Evolutionary conservation across 2,888 invertebrate genomes (phyloP), one percentile per base, ranked within the genome.

Genomic region (Drosophila ezoana): DNA sequence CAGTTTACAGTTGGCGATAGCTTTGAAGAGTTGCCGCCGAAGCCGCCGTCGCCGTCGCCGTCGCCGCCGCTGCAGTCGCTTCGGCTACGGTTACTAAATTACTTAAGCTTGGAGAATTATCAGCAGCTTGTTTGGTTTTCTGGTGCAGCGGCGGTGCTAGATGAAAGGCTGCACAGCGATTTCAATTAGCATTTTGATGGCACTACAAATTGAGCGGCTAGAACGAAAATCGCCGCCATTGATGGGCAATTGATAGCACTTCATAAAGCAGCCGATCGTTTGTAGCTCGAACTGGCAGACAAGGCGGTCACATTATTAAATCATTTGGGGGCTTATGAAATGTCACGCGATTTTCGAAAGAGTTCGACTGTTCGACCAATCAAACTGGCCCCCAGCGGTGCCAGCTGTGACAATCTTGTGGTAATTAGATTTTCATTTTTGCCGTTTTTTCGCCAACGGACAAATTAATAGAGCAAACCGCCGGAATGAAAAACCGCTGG

Each of bases 161-260:
- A 87, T 89, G 74, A 87, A 89, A 89, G 79, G 56, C 70, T 43
- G 32, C 28, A 28, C 53, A 67, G 51, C 65, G 56, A 84, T 85
- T 80, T 81, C 88, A 90, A 87, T 87, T 90, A 87, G 81, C 90
- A 87, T 87, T 85, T 87, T 89, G 88, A 90, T 87, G 88, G 72
- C 75, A 76, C 60, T 72, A 87, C 88, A 85, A 81, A 83, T 28
- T 82, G 75, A 82, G 80, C 72, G 69, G 69, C 68, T 73, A 86
- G 87, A 84, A 87, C 70, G 43, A 58, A 79, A 75, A 76, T 70
- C 64, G 62, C 62, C 66, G 79, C 65, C 72, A 68, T 70, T 87
- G 83, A 83, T 83, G 82, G 86, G 51, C 86, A 67, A 83, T 83
- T 82, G 82, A 83, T 83, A 88, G 87, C 82, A 83, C 82, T 80